phyloP scores from a whole-genome alignment of 2,113 vertebrate species.

The Fregetta grallaria region DNA sequence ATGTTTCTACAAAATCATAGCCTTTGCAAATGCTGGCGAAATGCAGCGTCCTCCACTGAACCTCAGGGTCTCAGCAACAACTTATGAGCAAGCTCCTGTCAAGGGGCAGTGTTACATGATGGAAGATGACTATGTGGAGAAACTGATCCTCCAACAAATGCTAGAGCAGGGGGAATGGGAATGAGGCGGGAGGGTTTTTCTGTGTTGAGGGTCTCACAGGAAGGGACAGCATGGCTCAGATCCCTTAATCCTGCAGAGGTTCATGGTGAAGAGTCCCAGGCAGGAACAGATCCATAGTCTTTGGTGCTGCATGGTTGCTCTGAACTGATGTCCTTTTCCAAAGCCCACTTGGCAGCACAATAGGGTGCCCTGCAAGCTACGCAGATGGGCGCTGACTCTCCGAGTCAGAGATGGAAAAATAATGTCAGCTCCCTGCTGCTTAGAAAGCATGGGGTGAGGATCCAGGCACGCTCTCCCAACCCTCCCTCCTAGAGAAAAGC shows the following conservation, averaged over 20 bases:
- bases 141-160: not conserved
- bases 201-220: not conserved
- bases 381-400: not conserved
- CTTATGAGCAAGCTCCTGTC: not conserved
- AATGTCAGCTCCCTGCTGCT: not conserved
- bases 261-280: not conserved
- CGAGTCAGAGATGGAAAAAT: not conserved
- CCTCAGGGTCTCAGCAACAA: not conserved
- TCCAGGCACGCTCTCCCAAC: not conserved
- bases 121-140: not conserved
- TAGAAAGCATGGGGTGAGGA: not conserved
- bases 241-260: not conserved
- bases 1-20: constrained; percentile 45
- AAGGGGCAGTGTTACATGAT: not conserved
- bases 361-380: not conserved
- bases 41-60: not conserved
- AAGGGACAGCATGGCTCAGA: not conserved
- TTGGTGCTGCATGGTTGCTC: not conserved
- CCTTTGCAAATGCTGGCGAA: not conserved
- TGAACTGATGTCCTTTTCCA: not conserved
- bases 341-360: not conserved
- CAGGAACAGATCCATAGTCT: not conserved
- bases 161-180: not conserved
- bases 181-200: not conserved
- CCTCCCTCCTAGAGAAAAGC: not conserved